Base-by-base conservation (phyloP, 2,797 vertebrate genomes). In the Amniataba percoides region DNA sequence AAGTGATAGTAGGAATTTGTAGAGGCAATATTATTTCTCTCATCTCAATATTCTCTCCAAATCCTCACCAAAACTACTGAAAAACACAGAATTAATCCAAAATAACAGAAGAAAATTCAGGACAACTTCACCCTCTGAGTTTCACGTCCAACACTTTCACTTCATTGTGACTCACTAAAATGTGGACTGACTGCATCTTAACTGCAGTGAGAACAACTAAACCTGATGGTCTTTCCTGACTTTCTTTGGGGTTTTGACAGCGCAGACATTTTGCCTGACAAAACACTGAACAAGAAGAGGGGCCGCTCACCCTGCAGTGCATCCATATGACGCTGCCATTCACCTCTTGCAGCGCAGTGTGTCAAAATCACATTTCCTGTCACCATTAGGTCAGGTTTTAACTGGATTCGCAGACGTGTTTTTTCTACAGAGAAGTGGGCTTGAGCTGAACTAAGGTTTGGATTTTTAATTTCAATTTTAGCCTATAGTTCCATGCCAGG, bases 291-390 rank as follows among this genome's bases (percentile, higher is more conserved):
- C 56, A 68, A 49, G 68, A 57, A 43, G 3, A 13, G 15, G 3
- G 3, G 51, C 43, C 40, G 27, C 46, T 78, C 64, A 62, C 42
- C 73, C 74, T 63, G 46, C 49, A 39, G 31, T 57, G 45, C 9
- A 21, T 61, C 39, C 69, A 51, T 58, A 55, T 36, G 56, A 68
- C 62, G 55, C 53, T 57, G 59, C 59, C 78, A 40, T 73, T 64
- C 59, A 83, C 46, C 23, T 83, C 67, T 53, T 71, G 77, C 71
- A 82, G 75, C 59, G 67, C 59, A 51, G 36, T 71, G 64, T 89
- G 83, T 85, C 82, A 86, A 85, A 83, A 86, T 86, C 76, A 87
- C 71, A 87, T 87, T 90, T 89, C 82, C 82, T 87, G 82, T 85
- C 65, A 67, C 62, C 21, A 55, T 72, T 65, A 63, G 69, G 67